phyloP scores from a whole-genome alignment of 2,113 vertebrate species.

The Hippopotamus amphibius region DNA sequence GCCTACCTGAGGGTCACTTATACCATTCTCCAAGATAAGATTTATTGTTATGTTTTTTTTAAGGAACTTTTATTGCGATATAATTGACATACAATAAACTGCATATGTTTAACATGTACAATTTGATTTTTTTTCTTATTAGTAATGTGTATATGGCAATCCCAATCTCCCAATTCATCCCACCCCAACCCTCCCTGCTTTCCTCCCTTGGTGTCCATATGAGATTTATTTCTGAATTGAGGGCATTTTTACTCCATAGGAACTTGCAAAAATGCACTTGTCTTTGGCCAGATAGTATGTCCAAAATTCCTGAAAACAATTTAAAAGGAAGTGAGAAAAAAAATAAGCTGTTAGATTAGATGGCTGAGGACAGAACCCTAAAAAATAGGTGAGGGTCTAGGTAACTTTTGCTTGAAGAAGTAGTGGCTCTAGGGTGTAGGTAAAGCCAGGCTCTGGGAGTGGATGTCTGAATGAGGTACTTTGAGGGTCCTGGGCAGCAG shows the following conservation, averaged over 20 bases:
- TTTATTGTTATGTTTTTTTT: neutral
- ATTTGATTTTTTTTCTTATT: too few relatives aligned
- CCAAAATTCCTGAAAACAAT: neutral
- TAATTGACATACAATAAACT: too few relatives aligned
- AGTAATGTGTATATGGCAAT: too few relatives aligned
- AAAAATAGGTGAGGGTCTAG: neutral
- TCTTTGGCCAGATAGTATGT: neutral
- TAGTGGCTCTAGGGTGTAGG: neutral
- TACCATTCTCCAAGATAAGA: neutral
- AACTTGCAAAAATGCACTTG: neutral
- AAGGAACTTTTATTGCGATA: too few relatives aligned
- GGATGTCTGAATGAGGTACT: neutral
- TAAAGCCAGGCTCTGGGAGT: neutral
- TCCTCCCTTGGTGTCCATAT: too few relatives aligned
- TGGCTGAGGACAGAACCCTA: neutral
- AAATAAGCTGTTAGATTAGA: neutral
- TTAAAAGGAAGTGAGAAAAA: neutral
- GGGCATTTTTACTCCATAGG: neutral
- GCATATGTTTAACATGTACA: too few relatives aligned
- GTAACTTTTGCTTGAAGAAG: neutral
- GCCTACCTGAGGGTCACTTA: neutral
- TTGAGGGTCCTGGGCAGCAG: neutral
- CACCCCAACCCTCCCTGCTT: too few relatives aligned
- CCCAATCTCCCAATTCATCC: too few relatives aligned
- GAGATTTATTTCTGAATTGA: neutral